These are phyloP conservation scores for Panagrolaimus sp. DNA, from an alignment of 1,140 invertebrate species.

Conservation along the genomic window DNA sequence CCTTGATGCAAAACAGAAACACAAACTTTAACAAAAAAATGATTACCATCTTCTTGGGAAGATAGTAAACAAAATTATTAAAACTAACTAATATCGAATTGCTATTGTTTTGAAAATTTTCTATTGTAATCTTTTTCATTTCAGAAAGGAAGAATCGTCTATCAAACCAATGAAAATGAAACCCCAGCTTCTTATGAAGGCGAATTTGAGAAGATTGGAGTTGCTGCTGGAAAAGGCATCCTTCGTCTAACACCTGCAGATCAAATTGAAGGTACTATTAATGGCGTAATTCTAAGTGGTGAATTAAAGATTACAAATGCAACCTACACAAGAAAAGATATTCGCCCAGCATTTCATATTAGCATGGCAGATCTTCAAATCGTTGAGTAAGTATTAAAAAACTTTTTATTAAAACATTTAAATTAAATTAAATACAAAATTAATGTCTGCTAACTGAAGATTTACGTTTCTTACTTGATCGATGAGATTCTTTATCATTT, in stretches of 20 bases:
- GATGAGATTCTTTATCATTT: not conserved
- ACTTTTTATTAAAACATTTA: not conserved
- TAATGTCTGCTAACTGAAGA: not conserved
- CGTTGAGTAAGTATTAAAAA: not conserved
- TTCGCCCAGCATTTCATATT: not conserved
- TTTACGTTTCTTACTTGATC: not conserved
- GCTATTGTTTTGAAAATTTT: too few species aligned
- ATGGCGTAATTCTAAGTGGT: conserved; percentile 22
- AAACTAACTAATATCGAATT: too few species aligned
- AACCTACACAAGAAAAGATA: conserved; percentile 16
- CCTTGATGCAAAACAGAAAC: too few species aligned
- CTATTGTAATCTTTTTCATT: too few species aligned
- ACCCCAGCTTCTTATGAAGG: conserved; percentile 20
- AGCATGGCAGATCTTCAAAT: not conserved
- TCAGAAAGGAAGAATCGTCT: too few species aligned
- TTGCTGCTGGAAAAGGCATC: conserved; percentile 26
- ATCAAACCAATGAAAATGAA: not conserved
- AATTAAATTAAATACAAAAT: not conserved
- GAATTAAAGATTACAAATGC: conserved; percentile 29
- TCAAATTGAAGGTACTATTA: conserved; percentile 24
- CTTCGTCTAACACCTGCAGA: conserved; percentile 23
- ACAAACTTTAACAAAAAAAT: not conserved
- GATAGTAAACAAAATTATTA: too few species aligned
- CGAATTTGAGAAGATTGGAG: conserved; percentile 29
- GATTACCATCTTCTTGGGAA: too few species aligned